Conservation (phyloP, 2,113 vertebrate genomes). For the Cyanoramphus novaezelandiae region DNA sequence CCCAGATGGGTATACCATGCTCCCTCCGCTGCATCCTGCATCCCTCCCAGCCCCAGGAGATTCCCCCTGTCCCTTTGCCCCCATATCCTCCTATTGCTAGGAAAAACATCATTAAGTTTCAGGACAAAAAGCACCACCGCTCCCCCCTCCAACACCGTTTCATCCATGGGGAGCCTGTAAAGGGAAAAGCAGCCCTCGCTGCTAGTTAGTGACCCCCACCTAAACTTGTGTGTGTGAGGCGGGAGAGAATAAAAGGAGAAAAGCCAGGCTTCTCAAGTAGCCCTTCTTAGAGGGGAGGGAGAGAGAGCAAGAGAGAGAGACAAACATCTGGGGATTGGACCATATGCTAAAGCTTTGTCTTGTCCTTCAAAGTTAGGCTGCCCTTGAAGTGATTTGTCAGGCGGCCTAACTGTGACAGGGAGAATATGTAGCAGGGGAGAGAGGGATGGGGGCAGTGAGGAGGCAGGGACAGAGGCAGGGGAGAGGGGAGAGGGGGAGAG, state of each 20-base stretch:
- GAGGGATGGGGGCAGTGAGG: slow-evolving; percentile 5
- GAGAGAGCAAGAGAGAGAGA: slow-evolving; percentile 38
- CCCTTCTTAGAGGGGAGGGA: slow-evolving; percentile 53
- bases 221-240: background rate
- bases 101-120: background rate
- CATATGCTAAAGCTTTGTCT: slow-evolving; percentile 97
- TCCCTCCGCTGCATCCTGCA: background rate
- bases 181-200: background rate
- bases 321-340: slow-evolving; percentile 88
- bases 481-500: background rate
- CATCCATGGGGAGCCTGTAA: background rate
- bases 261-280: slow-evolving; percentile 35
- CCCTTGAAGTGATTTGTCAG: slow-evolving; percentile 96
- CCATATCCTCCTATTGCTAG: background rate
- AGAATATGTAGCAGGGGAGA: slow-evolving; percentile 52
- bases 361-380: slow-evolving; percentile 97
- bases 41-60: background rate
- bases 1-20: background rate
- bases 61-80: background rate
- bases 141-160: background rate
- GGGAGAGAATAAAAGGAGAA: background rate
- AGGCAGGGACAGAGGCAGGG: background rate
- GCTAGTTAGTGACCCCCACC: background rate
- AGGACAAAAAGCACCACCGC: background rate
- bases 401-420: slow-evolving; percentile 84